phyloP scores from a whole-genome alignment of 2,113 vertebrate species.

The Perca fluviatilis region DNA sequence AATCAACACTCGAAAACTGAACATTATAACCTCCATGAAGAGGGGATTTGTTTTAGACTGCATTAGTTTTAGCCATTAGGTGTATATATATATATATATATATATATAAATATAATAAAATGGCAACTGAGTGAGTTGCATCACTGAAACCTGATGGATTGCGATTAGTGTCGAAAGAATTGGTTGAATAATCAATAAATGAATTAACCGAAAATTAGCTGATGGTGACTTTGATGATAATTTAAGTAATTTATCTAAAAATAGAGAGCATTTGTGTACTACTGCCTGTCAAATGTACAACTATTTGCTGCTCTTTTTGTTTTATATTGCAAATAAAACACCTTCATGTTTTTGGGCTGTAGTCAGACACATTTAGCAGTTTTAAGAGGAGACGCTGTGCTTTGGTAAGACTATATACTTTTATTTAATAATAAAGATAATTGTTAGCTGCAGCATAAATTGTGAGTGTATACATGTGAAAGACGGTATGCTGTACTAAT shows the following conservation, averaged over 20 bases:
- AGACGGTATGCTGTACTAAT: not conserved
- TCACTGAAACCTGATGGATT: not conserved
- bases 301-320: not conserved
- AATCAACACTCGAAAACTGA: no score
- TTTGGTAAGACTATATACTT: not conserved
- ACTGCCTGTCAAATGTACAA: not conserved
- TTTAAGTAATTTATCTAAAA: not conserved
- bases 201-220: not conserved
- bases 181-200: not conserved
- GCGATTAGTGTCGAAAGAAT: not conserved
- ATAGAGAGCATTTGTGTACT: not conserved
- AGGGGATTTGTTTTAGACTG: not conserved
- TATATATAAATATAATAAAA: not conserved
- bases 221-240: not conserved
- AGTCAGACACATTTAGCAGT: not conserved
- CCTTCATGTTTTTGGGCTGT: not conserved
- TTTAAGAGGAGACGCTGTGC: not conserved
- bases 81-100: not conserved
- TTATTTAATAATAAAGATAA: not conserved
- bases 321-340: not conserved
- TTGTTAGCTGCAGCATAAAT: not conserved
- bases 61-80: not conserved
- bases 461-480: not conserved
- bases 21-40: not conserved
- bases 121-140: not conserved